Percentiles rank a stretch among this genome's conserved stretches.
phyloP scores from a whole-genome alignment of 2,113 vertebrate species.

The Alethe diademata region DNA sequence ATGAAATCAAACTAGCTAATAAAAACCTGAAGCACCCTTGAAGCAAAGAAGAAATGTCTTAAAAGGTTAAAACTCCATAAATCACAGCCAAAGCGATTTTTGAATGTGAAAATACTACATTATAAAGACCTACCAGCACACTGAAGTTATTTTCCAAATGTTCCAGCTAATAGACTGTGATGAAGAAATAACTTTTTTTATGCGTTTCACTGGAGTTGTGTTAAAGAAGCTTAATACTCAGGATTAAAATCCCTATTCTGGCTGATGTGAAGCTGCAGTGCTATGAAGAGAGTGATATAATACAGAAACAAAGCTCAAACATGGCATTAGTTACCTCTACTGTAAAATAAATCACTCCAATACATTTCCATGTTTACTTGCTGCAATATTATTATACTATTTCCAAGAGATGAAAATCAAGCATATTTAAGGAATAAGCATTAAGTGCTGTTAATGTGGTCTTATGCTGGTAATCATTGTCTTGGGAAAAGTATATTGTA shows the following conservation, averaged over 20 bases:
- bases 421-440: constrained; percentile 20
- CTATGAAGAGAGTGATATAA: neutral
- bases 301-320: neutral
- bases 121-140: neutral
- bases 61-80: constrained; percentile 14
- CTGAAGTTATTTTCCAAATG: constrained; percentile 44
- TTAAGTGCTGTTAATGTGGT: constrained; percentile 54
- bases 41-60: constrained; percentile 54
- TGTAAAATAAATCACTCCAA: neutral
- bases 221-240: neutral
- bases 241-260: neutral
- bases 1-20: constrained; percentile 37
- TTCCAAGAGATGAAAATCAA: constrained; percentile 58
- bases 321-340: neutral
- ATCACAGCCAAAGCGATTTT: neutral
- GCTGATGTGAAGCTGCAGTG: neutral
- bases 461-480: constrained; percentile 64
- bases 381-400: neutral
- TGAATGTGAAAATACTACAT: neutral
- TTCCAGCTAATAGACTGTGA: neutral
- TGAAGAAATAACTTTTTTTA: constrained; percentile 38
- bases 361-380: neutral
- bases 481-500: constrained; percentile 72
- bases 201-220: neutral
- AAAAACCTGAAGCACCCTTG: neutral